Evolutionary conservation across 2,888 invertebrate species (phyloP), one percentile per base, ranked within the genome.

Genomic region (Ormyrus pomaceus): DNA sequence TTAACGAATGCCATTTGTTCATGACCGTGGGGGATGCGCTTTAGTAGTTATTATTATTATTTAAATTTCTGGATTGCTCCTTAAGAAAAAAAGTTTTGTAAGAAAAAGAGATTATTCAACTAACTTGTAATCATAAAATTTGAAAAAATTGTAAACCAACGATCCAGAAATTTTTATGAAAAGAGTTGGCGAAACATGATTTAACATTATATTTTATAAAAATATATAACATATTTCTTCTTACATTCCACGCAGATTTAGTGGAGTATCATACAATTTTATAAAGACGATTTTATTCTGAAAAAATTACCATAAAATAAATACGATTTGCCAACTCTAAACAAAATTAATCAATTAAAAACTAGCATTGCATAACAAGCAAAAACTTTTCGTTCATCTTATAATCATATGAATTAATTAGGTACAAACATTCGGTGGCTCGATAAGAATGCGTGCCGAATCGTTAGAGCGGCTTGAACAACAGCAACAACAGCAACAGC

Each of bases 391-490:
- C 34, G 5, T 13, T 58, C 45, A n/a, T 13, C 6, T 8, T 34
- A 34, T 56, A 46, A 66, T 6, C 11, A 45, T 2, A 13, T 34
- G n/a, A 34, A 34, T 34, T 65, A 77, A 77, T 45, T 11, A 95
- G 93, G 94, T 95, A 82, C 94, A 95, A 84, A 94, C 95, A 0
- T 95, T 95, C 89, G 95, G 95, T 84, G 96, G 96, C 83, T 95
- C 96, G 83, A 95, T 97, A 82, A 93, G 97, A 82, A 95, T 95
- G 86, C 93, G 96, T 80, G 94, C 95, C 51, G 95, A 95, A 46
- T 95, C 96, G 62, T 92, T 96, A 84, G 96, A 96, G 87, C 94
- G 94, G 75, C 89, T 95, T 78, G 92, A 94, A 83, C 91, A 84
- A 84, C 86, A 84, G 84, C 83, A 73, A 68, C 86, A 84, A 68